Base-by-base conservation (phyloP, 1,140 invertebrate species). In the Bombyx mandarina region DNA sequence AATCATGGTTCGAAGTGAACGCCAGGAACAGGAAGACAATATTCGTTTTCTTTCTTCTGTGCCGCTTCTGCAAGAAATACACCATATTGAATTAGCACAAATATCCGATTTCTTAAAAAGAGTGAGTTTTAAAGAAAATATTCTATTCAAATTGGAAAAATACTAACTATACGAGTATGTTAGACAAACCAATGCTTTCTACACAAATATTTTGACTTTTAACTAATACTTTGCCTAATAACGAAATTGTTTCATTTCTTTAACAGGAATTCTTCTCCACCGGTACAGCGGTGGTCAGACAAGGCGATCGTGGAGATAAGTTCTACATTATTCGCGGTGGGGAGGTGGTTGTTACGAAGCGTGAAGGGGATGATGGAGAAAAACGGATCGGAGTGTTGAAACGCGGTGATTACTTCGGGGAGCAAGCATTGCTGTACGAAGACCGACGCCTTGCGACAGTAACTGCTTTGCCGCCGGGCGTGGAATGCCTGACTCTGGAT, bases 301-400 rank as follows among this genome's bases (percentile, higher is more conserved):
- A 99, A 87, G 97, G 97, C 0, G 96, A 98, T 52, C 91, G 92
- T 58, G 97, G 98, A 4, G 97, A 99, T 79, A 97, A 97, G 67
- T 99, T 99, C 86, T 99, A 95, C 77, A 97, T 99, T 59, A 98
- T 99, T 60, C 93, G 95, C 58, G 94, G 94, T 18, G 98, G 97
- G 9, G 94, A 93, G 62, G 97, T 98, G 35, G 91, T 92, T 55
- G 92, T 95, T 55, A 94, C 92, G 1, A 93, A 94, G 75, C 80
- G 90, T 51, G 86, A 88, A 46, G 88, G 90, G 18, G 89, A 90
- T 7, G 88, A 88, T 0, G 85, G 89, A 52, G 90, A 93, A 61
- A 86, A 90, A 52, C 79, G 92, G 3, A 89, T 95, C 3, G 89
- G 90, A 2, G 86, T 90, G 8, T 88, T 94, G n/a, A 87, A 89